Conservation (phyloP, 2,113 vertebrate genomes). For the Calidris pygmaea region DNA sequence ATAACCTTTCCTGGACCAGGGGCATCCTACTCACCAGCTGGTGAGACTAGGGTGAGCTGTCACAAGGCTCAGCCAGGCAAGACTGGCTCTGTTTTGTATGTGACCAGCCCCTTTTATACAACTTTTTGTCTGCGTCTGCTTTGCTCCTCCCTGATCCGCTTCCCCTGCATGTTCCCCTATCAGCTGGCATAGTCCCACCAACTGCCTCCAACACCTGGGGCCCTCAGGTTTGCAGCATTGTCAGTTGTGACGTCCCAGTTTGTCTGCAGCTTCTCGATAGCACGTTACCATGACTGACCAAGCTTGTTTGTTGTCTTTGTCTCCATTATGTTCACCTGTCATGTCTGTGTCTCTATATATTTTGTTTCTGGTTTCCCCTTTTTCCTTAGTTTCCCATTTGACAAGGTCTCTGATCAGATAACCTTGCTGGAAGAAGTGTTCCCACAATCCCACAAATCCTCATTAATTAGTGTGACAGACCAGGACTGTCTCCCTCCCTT, state of each 20-base stretch:
- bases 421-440: background rate
- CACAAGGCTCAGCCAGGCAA: background rate
- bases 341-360: background rate
- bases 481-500: background rate
- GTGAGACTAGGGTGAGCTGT: background rate
- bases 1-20: background rate
- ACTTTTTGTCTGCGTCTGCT: background rate
- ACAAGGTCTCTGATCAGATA: background rate
- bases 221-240: background rate
- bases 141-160: background rate
- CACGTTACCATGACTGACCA: background rate
- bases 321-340: background rate
- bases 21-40: fast-evolving
- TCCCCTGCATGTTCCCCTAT: background rate
- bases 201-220: background rate
- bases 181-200: background rate
- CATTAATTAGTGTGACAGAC: background rate
- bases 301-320: background rate
- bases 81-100: background rate
- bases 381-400: background rate
- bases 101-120: background rate
- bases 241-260: background rate
- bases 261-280: background rate
- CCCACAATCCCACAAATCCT: background rate
- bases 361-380: background rate